A percentile compares a stretch with the other conserved stretches of the same genome.
Conservation (phyloP, 1,140 invertebrate species). For the Holcopasites calliopsidis region DNA sequence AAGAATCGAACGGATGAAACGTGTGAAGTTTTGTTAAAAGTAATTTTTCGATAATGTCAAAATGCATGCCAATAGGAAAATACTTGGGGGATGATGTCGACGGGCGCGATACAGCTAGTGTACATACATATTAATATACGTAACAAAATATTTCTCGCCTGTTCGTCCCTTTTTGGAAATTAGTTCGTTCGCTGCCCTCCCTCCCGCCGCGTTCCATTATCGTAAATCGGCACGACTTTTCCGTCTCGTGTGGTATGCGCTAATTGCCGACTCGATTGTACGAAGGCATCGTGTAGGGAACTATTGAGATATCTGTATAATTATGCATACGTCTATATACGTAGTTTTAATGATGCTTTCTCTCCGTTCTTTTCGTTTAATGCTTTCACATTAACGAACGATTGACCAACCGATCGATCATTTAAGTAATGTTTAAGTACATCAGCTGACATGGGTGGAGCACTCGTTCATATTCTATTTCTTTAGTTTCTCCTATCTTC, state of each 20-base stretch:
- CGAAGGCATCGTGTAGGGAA: constrained; percentile 63
- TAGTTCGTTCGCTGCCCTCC: constrained; percentile 20
- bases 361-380: neutral
- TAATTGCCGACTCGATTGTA: constrained; percentile 64
- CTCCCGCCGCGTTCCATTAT: neutral
- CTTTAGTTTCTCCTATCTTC: neutral
- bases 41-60: neutral
- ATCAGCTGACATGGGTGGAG: constrained; percentile 67
- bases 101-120: neutral
- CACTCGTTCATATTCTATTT: constrained; percentile 41
- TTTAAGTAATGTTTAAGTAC: constrained; percentile 49
- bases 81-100: neutral
- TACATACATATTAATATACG: constrained; percentile 21
- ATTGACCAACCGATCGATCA: constrained; percentile 51
- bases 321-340: constrained; percentile 48
- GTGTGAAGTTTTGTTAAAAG: neutral
- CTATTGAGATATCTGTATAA: constrained; percentile 45
- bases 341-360: constrained; percentile 34
- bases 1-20: neutral
- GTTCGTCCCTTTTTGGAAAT: constrained; percentile 1
- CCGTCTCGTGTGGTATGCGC: constrained; percentile 21
- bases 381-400: constrained; percentile 51
- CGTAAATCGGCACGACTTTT: constrained; percentile 20
- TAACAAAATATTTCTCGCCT: constrained; percentile 43
- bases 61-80: neutral